Evolutionary conservation across 1,140 invertebrate genomes (phyloP).

Genomic region (Leucophenga varia): DNA sequence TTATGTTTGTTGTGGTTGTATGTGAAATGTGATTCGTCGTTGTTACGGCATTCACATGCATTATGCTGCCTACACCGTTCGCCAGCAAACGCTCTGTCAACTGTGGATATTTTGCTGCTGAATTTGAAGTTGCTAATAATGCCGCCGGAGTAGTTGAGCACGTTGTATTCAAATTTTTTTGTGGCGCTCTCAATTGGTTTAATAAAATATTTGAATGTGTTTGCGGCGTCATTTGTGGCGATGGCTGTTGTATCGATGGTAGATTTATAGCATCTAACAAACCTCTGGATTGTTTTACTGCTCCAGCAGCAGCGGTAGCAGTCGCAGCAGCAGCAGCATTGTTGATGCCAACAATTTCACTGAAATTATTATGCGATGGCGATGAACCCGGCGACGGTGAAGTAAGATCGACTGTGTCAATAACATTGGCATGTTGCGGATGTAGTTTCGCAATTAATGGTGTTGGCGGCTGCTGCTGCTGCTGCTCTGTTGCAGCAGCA

Average conservation of each 20-base stretch:
- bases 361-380: slow-evolving; percentile 34
- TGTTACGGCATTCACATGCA: too few species aligned
- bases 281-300: too few species aligned
- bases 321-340: not conserved
- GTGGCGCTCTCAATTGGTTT: slow-evolving; percentile 36
- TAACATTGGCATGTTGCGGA: slow-evolving; percentile 6
- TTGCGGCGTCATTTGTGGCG: slow-evolving; percentile 6
- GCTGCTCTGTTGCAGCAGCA: not conserved
- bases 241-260: not conserved
- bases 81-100: slow-evolving; percentile 43
- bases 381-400: slow-evolving; percentile 46
- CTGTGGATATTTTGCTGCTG: slow-evolving; percentile 42
- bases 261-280: too few species aligned
- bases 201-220: slow-evolving; percentile 34
- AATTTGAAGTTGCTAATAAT: slow-evolving; percentile 6
- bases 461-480: slow-evolving; percentile 20
- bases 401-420: slow-evolving; percentile 35
- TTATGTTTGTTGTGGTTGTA: too few species aligned
- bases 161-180: slow-evolving; percentile 36
- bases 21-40: too few species aligned
- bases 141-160: slow-evolving; percentile 13
- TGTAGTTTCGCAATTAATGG: slow-evolving; percentile 6
- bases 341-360: slow-evolving; percentile 18
- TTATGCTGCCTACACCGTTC: slow-evolving; percentile 24
- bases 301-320: not conserved